A percentile compares a stretch with the other conserved stretches of the same genome.
phyloP scores from a whole-genome alignment of 2,888 invertebrate genomes.

The Synergus umbraculus region DNA sequence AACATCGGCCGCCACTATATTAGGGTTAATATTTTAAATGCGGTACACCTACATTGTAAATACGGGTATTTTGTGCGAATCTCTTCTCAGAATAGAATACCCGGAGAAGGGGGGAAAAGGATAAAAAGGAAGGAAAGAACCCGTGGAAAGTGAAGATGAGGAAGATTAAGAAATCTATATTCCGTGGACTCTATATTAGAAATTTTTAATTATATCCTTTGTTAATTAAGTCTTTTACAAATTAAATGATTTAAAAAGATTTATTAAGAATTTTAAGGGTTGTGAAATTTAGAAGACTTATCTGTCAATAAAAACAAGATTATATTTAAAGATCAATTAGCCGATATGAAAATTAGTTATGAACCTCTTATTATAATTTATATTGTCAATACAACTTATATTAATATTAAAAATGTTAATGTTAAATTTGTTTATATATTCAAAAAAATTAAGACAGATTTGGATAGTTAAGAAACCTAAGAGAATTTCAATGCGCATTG shows the following conservation, averaged over 20 bases:
- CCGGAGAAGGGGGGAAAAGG: slow-evolving; percentile 9
- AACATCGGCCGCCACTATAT: slow-evolving; percentile 61
- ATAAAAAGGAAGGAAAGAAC: slow-evolving; percentile 18
- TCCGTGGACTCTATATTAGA: background rate
- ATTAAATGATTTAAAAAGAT: no score
- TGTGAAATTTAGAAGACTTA: no score
- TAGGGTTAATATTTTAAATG: slow-evolving; percentile 73
- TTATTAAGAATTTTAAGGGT: no score
- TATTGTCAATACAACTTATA: no score
- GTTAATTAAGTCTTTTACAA: background rate
- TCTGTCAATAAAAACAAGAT: no score
- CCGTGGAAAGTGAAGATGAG: background rate
- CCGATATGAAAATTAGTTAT: background rate
- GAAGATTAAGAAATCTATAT: slow-evolving; percentile 2
- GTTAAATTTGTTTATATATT: background rate
- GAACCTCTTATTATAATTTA: background rate
- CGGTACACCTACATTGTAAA: slow-evolving; percentile 74
- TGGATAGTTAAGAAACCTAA: background rate
- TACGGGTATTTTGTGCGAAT: slow-evolving; percentile 47
- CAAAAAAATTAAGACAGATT: background rate
- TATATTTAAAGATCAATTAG: background rate
- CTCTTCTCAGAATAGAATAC: slow-evolving; percentile 42
- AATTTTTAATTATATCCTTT: background rate
- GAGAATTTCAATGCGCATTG: background rate
- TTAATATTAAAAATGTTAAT: background rate